Conservation (phyloP, 2,888 invertebrate genomes). For the Apotomis betuletana region DNA sequence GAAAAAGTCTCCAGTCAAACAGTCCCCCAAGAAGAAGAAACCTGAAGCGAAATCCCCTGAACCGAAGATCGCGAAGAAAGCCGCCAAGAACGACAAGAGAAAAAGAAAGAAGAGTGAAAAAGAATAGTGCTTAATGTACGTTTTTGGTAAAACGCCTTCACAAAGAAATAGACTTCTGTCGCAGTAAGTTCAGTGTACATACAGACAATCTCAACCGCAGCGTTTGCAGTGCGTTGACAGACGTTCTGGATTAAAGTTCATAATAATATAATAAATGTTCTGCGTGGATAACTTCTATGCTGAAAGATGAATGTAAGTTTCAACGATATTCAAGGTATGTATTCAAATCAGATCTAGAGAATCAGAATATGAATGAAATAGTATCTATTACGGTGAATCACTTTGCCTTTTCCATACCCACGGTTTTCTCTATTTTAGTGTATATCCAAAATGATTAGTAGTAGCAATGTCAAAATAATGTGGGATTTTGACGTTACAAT, state of each 20-base stretch:
- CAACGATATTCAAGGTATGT: no score
- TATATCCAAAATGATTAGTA: no score
- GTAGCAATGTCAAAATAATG: no score
- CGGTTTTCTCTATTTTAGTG: no score
- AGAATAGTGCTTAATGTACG: constrained; percentile 76
- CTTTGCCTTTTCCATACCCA: no score
- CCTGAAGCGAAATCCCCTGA: constrained; percentile 61
- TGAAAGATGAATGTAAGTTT: background rate
- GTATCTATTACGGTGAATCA: no score
- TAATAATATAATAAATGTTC: background rate
- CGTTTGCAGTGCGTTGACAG: background rate
- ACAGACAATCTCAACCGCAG: constrained; percentile 1
- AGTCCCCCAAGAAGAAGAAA: constrained; percentile 69
- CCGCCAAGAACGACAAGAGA: constrained; percentile 57
- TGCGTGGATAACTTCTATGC: background rate
- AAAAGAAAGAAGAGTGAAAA: constrained; percentile 73
- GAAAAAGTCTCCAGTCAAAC: constrained; percentile 62
- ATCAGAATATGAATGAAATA: no score
- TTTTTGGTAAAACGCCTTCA: constrained; percentile 58
- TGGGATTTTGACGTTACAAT: no score
- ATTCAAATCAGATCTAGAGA: no score
- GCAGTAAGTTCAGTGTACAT: constrained; percentile 1
- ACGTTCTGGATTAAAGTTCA: background rate
- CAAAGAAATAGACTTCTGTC: constrained; percentile 27
- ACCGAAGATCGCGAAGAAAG: constrained; percentile 54